Evolutionary conservation across 2,888 invertebrate genomes (phyloP), one percentile per base, ranked within the genome.

Genomic region (Mallateleia sp.): DNA sequence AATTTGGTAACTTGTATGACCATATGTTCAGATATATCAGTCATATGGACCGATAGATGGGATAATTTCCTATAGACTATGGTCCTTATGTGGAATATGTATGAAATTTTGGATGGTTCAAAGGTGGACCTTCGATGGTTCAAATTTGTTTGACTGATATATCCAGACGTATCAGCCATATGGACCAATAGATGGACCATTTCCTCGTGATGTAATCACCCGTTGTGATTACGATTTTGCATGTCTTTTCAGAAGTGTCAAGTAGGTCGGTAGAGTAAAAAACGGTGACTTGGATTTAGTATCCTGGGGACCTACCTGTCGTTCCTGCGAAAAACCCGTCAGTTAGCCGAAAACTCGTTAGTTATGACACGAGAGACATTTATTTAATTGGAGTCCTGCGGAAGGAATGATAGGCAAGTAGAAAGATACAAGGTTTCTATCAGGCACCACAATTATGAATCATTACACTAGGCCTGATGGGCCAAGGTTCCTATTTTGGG

Each of bases 361-460:
- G 15, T 22, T 50, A 52, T 50, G 24, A 54, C 25, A 67, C 64
- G 58, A 66, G 64, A 72, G 34, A 78, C 58, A 34, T 66, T 54
- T 32, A 69, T 80, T 74, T 58, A 71, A 25, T 60, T 62, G 66
- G 42, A 81, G 60, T 86, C 69, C 74, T 86, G 83, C 64, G 62
- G 56, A 84, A 87, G 83, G 83, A 71, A 77, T 84, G 72, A 80
- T 81, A 80, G 87, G 83, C 71, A 80, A 75, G 83, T 87, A 84
- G 83, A 87, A 84, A 87, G 87, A 87, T 87, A 84, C 77, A 80
- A 87, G 79, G 80, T 84, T 84, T 87, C 83, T 87, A 84, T 87
- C 80, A 87, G 87, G 87, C 83, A 83, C 87, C 87, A 77, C 66
- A 71, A 84, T 87, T 75, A 79, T 38, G 77, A 79, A 80, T 77